Evolutionary conservation across 2,113 vertebrate species (phyloP), one percentile per base, ranked within the genome.

Genomic region (Pollachius pollachius): DNA sequence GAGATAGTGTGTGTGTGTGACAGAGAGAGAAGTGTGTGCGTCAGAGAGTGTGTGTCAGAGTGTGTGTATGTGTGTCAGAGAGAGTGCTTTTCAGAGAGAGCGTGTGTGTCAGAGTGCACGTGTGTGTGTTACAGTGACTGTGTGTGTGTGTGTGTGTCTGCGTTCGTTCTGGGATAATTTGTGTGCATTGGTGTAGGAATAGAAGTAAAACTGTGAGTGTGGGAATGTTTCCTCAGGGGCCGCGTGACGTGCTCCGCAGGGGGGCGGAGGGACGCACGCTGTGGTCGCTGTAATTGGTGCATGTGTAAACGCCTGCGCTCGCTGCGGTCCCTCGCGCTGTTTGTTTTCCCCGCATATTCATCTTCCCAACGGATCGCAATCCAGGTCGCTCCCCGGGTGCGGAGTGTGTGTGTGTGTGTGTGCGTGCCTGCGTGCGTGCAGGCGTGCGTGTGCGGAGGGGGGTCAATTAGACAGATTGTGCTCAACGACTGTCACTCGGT

Each of bases 141-240:
- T 23, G 21, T 73, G 52, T 65, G 30, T 34, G 19, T 1, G n/a
- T 15, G 62, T 30, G 15, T 48, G 63, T 81, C 66, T 52, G 37
- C 27, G 13, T 34, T 57, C 81, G 70, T 52, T 27, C 21, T 64
- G 57, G 48, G 34, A 61, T 72, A 69, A 56, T 65, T n/a, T 11
- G 1, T 19, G 21, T 71, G 61, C 60, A 63, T 56, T 59, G n/a
- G 77, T 73, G 69, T 67, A 72, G 66, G 67, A 67, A 70, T 66
- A 52, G 62, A 70, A 69, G 78, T 65, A 75, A 73, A 84, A 81
- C 48, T 66, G 73, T 84, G 74, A 41, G 30, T 16, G 30, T 67
- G 69, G 61, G 64, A 69, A 87, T 89, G 88, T 88, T 89, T 90
- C 81, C 87, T 89, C 86, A 67, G 72, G 76, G 84, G 78, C 70